Conservation (phyloP, 2,113 vertebrate genomes). For the Pituophis catenifer region DNA sequence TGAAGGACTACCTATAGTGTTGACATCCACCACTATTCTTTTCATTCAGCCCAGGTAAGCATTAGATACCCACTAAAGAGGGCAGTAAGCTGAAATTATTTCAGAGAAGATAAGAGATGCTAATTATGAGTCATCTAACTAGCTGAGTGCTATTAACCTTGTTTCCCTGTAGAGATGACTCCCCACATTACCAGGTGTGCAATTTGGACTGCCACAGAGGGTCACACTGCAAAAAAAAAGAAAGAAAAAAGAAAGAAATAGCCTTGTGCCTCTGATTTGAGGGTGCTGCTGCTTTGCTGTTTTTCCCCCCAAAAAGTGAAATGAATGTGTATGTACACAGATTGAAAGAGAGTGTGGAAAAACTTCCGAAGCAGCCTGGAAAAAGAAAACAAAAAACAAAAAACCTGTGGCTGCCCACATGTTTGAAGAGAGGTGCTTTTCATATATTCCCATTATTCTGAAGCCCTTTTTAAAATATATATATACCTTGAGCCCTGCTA, state of each 20-base stretch:
- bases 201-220: neutral
- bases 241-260: neutral
- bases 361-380: neutral
- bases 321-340: neutral
- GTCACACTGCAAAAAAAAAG: neutral
- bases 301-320: neutral
- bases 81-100: neutral
- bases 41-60: neutral
- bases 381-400: neutral
- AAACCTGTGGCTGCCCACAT: neutral
- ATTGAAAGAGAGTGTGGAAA: neutral
- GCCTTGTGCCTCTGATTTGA: neutral
- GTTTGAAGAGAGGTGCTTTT: neutral
- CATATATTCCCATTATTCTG: neutral
- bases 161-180: neutral
- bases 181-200: neutral
- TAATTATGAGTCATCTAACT: neutral
- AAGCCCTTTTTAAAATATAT: neutral
- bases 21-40: neutral
- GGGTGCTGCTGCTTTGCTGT: neutral
- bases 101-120: neutral
- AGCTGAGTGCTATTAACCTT: neutral
- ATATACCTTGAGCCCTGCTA: neutral
- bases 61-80: neutral
- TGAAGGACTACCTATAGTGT: too few relatives aligned